These are phyloP conservation scores for Danaus chrysippus DNA, from an alignment of 2,888 invertebrate species.

Conservation along the genomic window DNA sequence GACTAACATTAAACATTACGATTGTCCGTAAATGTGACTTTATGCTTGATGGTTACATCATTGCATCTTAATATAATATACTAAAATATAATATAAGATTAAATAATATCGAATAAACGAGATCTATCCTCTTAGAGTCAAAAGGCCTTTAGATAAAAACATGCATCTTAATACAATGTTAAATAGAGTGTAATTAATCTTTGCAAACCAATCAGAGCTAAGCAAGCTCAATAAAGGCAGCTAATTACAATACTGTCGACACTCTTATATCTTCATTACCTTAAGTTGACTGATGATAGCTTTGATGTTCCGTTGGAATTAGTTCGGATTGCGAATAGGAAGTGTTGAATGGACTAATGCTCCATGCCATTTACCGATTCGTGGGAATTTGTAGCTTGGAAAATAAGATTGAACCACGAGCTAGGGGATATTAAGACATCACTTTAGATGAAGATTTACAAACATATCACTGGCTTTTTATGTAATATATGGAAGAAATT, in stretches of 20 bases:
- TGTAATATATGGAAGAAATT: no score
- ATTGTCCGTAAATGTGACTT: neutral
- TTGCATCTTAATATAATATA: no score
- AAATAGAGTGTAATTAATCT: constrained; percentile 32
- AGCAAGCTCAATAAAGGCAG: constrained; percentile 50
- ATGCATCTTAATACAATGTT: neutral
- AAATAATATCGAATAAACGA: no score
- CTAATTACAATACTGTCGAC: constrained; percentile 62
- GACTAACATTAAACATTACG: constrained; percentile 1
- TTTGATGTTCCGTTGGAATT: constrained; percentile 42
- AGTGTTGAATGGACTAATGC: constrained; percentile 38
- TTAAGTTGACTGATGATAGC: constrained; percentile 52
- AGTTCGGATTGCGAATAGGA: constrained; percentile 31
- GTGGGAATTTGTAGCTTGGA: constrained; percentile 31
- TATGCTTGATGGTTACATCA: no score
- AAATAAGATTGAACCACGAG: neutral
- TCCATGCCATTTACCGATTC: constrained; percentile 37
- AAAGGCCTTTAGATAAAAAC: neutral
- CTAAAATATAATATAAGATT: no score
- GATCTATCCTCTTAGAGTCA: no score
- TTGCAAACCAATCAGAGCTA: constrained; percentile 45
- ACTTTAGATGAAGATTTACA: no score
- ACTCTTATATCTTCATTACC: constrained; percentile 53
- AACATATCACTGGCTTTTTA: no score
- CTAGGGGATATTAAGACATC: no score